Conservation (phyloP, 2,113 vertebrate genomes). For the Antennarius striatus region DNA sequence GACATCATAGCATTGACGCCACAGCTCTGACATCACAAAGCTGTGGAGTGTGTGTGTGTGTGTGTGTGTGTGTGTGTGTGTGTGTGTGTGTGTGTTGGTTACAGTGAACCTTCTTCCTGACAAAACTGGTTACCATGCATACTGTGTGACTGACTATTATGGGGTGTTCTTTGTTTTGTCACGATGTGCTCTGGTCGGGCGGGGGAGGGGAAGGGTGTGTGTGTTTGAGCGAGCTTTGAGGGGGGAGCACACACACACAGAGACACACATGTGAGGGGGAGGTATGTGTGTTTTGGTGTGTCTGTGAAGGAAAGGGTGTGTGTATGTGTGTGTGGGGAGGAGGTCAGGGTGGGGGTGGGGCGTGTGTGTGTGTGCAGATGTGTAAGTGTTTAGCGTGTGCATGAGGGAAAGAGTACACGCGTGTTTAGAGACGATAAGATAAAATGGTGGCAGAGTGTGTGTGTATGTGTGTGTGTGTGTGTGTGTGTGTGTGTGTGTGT, state of each 20-base stretch:
- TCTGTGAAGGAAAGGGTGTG: conserved; percentile 29
- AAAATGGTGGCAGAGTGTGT: not conserved
- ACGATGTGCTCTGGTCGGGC: conserved; percentile 76
- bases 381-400: conserved; percentile 15
- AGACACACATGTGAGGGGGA: not conserved
- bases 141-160: conserved; percentile 77
- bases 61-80: conserved; percentile 23
- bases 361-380: too few species aligned
- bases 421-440: too few species aligned
- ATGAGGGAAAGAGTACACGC: too few species aligned
- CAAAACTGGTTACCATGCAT: conserved; percentile 79
- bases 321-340: too few species aligned
- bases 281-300: conserved; percentile 1
- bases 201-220: conserved; percentile 62
- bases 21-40: too few species aligned
- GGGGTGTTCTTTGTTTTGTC: conserved; percentile 83
- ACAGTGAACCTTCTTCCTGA: conserved; percentile 63
- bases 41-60: not conserved
- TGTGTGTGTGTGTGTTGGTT: conserved; percentile 17
- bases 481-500: conserved; percentile 24
- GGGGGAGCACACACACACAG: too few species aligned
- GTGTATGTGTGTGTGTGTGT: conserved; percentile 30
- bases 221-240: conserved; percentile 40
- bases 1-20: too few species aligned
- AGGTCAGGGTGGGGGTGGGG: too few species aligned